Conservation (phyloP, 2,113 vertebrate genomes). For the Orientallactaga bullata region DNA sequence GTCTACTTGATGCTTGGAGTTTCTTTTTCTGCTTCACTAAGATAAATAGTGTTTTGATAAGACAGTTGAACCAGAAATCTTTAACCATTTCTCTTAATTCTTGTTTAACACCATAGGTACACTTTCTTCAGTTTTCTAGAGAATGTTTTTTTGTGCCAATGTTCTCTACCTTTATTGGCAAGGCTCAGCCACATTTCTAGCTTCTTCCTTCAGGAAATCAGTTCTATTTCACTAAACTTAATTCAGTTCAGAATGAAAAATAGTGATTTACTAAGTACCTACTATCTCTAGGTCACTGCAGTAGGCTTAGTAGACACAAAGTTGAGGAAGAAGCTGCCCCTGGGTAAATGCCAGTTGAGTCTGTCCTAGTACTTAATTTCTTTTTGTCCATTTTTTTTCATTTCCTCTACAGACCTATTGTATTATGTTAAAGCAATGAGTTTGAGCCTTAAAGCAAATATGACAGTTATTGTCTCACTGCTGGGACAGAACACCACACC, state of each 20-base stretch:
- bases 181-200: not conserved
- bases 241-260: conserved; percentile 32
- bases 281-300: not conserved
- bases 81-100: conserved; percentile 45
- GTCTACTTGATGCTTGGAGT: not conserved
- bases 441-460: conserved; percentile 42
- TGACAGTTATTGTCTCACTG: no score
- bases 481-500: no score
- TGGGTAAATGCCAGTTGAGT: not conserved
- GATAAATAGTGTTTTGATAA: conserved; percentile 23
- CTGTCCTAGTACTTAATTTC: conserved; percentile 36
- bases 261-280: conserved; percentile 37
- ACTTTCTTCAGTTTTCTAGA: not conserved
- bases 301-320: not conserved
- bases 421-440: conserved; percentile 12
- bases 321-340: not conserved
- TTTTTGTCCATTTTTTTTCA: conserved; percentile 37
- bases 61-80: conserved; percentile 33
- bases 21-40: not conserved
- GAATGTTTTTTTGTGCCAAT: conserved; percentile 20
- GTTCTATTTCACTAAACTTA: not conserved
- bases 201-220: conserved; percentile 42
- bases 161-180: conserved; percentile 36
- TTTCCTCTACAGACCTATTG: not conserved
- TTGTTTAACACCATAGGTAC: not conserved